Conservation (phyloP, 2,888 invertebrate genomes). For the Amiota minor region DNA sequence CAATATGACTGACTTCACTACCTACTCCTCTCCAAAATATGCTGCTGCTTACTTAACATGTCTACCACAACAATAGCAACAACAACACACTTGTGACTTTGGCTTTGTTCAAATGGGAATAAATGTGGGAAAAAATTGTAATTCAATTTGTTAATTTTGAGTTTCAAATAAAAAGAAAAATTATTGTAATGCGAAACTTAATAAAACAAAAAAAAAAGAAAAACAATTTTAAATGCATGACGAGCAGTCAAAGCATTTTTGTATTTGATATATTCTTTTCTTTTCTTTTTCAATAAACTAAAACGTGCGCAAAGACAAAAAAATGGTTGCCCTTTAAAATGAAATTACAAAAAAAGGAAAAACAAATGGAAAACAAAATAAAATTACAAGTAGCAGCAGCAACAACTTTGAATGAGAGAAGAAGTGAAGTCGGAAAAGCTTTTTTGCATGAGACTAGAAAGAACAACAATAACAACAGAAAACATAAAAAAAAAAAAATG, state of each 20-base stretch:
- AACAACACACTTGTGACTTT: slow-evolving; percentile 38
- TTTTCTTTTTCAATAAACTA: slow-evolving; percentile 35
- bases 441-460: slow-evolving; percentile 30
- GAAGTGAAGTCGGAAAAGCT: neutral
- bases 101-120: slow-evolving; percentile 43
- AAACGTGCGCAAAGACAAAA: slow-evolving; percentile 35
- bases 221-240: slow-evolving; percentile 20
- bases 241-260: slow-evolving; percentile 58
- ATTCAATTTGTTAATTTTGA: slow-evolving; percentile 58
- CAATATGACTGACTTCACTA: too few species aligned
- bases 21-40: too few species aligned
- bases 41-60: too few species aligned
- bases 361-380: slow-evolving; percentile 44
- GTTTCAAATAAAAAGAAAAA: slow-evolving; percentile 44
- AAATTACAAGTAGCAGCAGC: slow-evolving; percentile 46
- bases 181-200: slow-evolving; percentile 69
- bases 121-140: slow-evolving; percentile 69
- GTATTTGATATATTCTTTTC: slow-evolving; percentile 47
- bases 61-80: neutral
- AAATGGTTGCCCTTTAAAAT: slow-evolving; percentile 37
- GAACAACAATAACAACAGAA: slow-evolving; percentile 38
- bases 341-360: slow-evolving; percentile 11
- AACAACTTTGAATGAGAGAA: slow-evolving; percentile 46
- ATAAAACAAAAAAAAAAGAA: slow-evolving; percentile 20
- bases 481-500: slow-evolving; percentile 47